A percentile compares a stretch with the other conserved stretches of the same genome.
phyloP scores from a whole-genome alignment of 2,888 invertebrate species.

The Cerastis leucographa region DNA sequence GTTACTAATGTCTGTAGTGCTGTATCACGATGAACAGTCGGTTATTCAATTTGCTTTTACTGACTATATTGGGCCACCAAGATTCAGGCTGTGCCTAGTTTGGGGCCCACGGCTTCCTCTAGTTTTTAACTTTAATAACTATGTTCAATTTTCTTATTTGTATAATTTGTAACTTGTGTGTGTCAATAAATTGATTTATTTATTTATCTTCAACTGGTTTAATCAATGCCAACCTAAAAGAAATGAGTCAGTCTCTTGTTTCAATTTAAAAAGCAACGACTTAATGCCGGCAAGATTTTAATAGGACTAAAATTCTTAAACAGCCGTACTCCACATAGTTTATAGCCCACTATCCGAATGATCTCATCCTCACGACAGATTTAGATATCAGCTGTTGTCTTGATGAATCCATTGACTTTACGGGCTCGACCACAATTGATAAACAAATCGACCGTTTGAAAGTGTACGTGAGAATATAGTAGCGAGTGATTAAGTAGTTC shows the following conservation, averaged over 20 bases:
- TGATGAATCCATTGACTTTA: slow-evolving; percentile 68
- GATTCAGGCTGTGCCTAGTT: too few relatives aligned
- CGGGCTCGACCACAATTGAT: slow-evolving; percentile 64
- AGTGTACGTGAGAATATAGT: slow-evolving; percentile 48
- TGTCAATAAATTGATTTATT: too few relatives aligned
- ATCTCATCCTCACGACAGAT: slow-evolving; percentile 77
- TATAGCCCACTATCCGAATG: slow-evolving; percentile 64
- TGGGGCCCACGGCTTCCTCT: too few relatives aligned
- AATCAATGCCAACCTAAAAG: not conserved
- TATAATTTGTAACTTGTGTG: too few relatives aligned
- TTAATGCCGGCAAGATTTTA: slow-evolving; percentile 15
- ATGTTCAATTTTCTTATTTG: too few relatives aligned
- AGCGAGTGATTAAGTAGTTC: slow-evolving; percentile 29
- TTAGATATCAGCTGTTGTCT: slow-evolving; percentile 79
- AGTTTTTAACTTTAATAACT: too few relatives aligned
- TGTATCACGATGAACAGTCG: too few relatives aligned
- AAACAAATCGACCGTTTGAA: slow-evolving; percentile 49
- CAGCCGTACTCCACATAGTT: slow-evolving; percentile 45
- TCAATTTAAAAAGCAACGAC: not conserved
- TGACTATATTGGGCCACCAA: too few relatives aligned
- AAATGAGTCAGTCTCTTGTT: not conserved
- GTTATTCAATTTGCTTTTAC: too few relatives aligned
- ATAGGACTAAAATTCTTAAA: slow-evolving; percentile 38
- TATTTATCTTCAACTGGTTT: not conserved
- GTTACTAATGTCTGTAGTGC: too few relatives aligned